These are phyloP conservation scores for Sanderia malayensis DNA, from an alignment of 30 jellyfish, hydroid and myxozoan species.

Conservation along the genomic window DNA sequence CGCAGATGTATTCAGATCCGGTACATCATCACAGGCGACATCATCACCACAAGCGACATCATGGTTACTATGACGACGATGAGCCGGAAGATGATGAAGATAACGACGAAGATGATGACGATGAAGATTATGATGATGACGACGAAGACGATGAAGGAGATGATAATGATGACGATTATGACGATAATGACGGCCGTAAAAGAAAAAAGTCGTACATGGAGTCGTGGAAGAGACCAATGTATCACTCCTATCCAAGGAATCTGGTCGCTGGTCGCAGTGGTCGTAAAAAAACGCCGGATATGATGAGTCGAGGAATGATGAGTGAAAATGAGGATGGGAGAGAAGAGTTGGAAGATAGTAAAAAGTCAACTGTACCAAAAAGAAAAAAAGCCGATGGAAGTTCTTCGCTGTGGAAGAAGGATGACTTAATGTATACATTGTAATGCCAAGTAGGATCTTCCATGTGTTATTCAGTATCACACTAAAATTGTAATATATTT, in stretches of 20 bases:
- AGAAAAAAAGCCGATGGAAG: background rate
- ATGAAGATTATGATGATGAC: conserved; percentile 35
- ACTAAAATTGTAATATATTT: too few species aligned
- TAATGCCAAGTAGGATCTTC: background rate
- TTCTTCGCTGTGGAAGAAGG: conserved; percentile 2
- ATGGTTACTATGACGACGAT: conserved; percentile 50
- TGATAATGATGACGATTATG: conserved; percentile 44
- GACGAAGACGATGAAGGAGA: conserved; percentile 31
- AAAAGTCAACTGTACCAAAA: conserved; percentile 59
- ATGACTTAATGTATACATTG: conserved; percentile 43
- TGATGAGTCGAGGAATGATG: conserved; percentile 49
- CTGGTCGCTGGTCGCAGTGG: conserved; percentile 6
- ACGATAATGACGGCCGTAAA: conserved; percentile 42
- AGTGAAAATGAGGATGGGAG: conserved; percentile 25
- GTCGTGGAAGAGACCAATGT: conserved; percentile 18
- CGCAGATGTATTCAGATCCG: conserved; percentile 42
- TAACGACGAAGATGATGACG: conserved; percentile 47
- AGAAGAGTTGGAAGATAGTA: conserved; percentile 65
- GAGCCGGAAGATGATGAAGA: conserved; percentile 47
- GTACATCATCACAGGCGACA: conserved; percentile 50
- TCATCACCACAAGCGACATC: conserved; percentile 40
- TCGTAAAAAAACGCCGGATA: conserved; percentile 8
- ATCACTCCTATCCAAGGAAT: conserved; percentile 45
- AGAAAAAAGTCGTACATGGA: conserved; percentile 38
- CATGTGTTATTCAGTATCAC: too few species aligned